These are phyloP conservation scores for Nematostella vectensis DNA, from an alignment of 92 coral and sea anemone species.

Conservation along the genomic window DNA sequence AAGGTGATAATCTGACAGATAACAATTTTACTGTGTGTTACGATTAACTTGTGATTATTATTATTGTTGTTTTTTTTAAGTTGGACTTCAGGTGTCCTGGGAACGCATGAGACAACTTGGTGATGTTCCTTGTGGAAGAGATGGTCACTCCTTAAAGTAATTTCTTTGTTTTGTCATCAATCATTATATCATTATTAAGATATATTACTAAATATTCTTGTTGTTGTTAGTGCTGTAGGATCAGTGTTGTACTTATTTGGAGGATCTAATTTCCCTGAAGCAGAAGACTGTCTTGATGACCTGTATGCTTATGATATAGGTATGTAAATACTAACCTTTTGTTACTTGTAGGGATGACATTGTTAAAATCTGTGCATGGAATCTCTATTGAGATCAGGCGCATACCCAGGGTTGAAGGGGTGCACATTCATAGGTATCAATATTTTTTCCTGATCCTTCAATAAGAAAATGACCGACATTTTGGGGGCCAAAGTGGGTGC, in stretches of 20 bases:
- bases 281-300: conserved; percentile 71
- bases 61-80: conserved; percentile 19
- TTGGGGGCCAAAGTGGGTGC: too few species aligned
- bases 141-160: conserved; percentile 77
- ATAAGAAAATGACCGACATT: too few species aligned
- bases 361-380: too few species aligned
- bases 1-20: conserved; percentile 47
- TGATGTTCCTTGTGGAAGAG: conserved; percentile 68
- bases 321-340: conserved; percentile 18
- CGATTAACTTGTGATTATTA: too few species aligned
- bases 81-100: conserved; percentile 78
- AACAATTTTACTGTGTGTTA: neutral
- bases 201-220: neutral
- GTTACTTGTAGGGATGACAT: too few species aligned
- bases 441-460: too few species aligned
- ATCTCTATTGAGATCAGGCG: too few species aligned
- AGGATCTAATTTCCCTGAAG: conserved; percentile 68
- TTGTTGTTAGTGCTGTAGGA: conserved; percentile 51
- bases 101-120: conserved; percentile 75
- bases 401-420: too few species aligned
- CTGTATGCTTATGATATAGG: conserved; percentile 83
- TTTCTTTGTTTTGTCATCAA: too few species aligned
- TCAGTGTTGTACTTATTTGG: conserved; percentile 67
- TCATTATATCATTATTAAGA: neutral
- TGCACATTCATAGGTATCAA: too few species aligned